A percentile compares a stretch with the other conserved stretches of the same genome.
These are phyloP conservation scores for Listronotus bonariensis DNA, from an alignment of 1,140 invertebrate species.

Conservation along the genomic window DNA sequence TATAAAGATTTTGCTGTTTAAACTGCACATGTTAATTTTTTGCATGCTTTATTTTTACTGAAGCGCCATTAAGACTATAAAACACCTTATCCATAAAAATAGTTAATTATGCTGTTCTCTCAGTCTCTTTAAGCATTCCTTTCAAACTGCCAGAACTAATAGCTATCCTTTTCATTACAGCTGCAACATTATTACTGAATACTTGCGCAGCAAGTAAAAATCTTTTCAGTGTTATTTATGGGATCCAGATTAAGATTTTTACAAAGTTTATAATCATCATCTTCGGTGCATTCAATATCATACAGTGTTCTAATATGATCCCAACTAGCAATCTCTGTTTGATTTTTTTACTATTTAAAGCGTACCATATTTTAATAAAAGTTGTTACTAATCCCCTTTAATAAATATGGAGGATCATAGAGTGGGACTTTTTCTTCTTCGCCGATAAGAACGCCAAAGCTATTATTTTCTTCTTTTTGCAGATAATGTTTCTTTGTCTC, in stretches of 20 bases:
- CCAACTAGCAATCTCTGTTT: constrained; percentile 4
- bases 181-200: constrained; percentile 22
- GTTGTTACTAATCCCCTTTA: constrained; percentile 23
- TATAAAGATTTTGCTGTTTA: background rate
- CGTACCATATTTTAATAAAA: constrained; percentile 3
- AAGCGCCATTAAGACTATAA: constrained; percentile 20
- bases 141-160: too few species aligned
- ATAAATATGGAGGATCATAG: too few species aligned
- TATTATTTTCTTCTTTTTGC: too few species aligned
- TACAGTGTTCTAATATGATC: constrained; percentile 6
- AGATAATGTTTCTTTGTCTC: too few species aligned
- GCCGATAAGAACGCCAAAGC: too few species aligned
- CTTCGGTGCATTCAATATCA: constrained; percentile 8
- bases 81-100: constrained; percentile 22
- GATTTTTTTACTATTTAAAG: background rate
- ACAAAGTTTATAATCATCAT: constrained; percentile 17
- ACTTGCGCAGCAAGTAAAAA: constrained; percentile 18
- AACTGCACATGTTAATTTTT: background rate
- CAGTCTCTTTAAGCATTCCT: too few species aligned
- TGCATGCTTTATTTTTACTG: background rate
- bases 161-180: constrained; percentile 14
- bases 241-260: constrained; percentile 16
- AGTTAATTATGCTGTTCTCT: background rate
- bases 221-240: constrained; percentile 22
- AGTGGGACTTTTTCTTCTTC: too few species aligned